Evolutionary conservation across 2,888 invertebrate genomes (phyloP).

Genomic region (Athalia circularis): DNA sequence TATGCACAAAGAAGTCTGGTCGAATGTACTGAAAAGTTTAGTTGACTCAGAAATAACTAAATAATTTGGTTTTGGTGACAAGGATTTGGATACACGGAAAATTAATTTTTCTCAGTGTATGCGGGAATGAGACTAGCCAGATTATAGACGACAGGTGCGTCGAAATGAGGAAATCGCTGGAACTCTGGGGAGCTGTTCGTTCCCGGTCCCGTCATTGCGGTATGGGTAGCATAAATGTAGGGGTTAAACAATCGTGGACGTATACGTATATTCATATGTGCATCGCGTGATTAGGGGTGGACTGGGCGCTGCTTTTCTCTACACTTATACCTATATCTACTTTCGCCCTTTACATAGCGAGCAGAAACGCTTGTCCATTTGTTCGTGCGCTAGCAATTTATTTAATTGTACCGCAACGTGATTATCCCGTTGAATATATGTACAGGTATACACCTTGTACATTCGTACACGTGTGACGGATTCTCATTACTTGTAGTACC

Average conservation of each 20-base stretch:
- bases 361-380: constrained; percentile 11
- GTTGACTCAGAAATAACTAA: no score
- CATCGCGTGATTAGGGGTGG: constrained; percentile 43
- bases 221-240: neutral
- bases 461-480: neutral
- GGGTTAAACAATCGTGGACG: constrained; percentile 29
- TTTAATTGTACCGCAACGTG: constrained; percentile 39
- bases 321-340: neutral
- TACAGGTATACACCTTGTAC: neutral
- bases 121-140: no score
- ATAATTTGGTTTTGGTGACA: no score
- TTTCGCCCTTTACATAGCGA: neutral
- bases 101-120: no score
- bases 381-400: constrained; percentile 24
- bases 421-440: neutral
- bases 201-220: neutral
- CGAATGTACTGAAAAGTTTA: no score
- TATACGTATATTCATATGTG: neutral
- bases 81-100: no score
- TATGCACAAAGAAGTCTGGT: no score
- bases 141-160: constrained; percentile 25
- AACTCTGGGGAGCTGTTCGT: neutral
- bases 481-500: neutral
- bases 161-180: neutral
- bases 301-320: neutral